phyloP scores from a whole-genome alignment of 2,113 vertebrate species.

The Puntigrus tetrazona region DNA sequence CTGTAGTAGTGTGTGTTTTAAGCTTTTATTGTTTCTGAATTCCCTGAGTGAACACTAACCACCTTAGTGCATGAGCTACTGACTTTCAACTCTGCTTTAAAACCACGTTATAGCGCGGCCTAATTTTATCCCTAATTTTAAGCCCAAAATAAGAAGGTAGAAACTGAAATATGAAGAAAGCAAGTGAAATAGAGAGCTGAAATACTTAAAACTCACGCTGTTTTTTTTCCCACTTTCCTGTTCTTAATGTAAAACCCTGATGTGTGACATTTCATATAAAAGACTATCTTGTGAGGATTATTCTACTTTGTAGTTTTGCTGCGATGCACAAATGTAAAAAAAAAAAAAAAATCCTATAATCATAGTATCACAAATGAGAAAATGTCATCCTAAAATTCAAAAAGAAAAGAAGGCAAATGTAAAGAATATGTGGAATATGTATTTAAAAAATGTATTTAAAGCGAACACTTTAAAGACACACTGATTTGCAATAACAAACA shows the following conservation, averaged over 20 bases:
- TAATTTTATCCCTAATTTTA: constrained; percentile 61
- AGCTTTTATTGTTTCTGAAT: constrained; percentile 50
- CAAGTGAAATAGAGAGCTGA: constrained; percentile 47
- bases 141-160: constrained; percentile 53
- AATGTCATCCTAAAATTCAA: not conserved
- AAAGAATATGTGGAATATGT: too few species aligned
- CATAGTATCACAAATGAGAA: not conserved
- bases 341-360: not conserved
- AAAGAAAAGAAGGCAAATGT: not conserved
- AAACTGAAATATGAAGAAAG: not conserved
- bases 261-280: constrained; percentile 42
- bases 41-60: constrained; percentile 50
- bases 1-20: constrained; percentile 53
- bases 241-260: constrained; percentile 46
- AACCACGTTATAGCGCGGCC: constrained; percentile 47
- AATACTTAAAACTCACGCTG: constrained; percentile 52
- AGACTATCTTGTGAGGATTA: constrained; percentile 33
- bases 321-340: constrained; percentile 8
- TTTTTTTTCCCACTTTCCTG: constrained; percentile 1
- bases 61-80: constrained; percentile 52
- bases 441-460: too few species aligned
- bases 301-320: constrained; percentile 43
- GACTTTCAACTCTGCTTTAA: constrained; percentile 34
- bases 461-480: too few species aligned
- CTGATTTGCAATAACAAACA: too few species aligned